Conservation (phyloP, 2,888 invertebrate genomes). For the Epirrita christyi region DNA sequence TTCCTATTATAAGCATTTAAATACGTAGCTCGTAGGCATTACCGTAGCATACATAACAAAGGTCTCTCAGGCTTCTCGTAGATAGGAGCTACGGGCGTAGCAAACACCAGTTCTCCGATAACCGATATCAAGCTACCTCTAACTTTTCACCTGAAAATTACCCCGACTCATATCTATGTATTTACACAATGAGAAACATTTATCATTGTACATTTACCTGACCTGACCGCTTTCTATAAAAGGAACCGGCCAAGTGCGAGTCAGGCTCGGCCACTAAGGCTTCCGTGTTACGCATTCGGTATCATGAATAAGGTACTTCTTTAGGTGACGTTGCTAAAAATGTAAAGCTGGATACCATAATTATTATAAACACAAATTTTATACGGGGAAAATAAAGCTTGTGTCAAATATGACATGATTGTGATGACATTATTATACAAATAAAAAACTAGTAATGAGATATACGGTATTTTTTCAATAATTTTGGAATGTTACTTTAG, state of each 20-base stretch:
- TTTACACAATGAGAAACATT: conserved; percentile 34
- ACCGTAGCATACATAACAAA: neutral
- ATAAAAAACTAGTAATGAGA: no score
- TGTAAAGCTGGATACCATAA: no score
- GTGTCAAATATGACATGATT: no score
- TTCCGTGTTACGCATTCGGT: neutral
- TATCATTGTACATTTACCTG: conserved; percentile 30
- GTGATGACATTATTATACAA: no score
- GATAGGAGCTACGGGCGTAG: neutral
- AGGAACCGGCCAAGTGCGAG: neutral
- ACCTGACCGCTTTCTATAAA: conserved; percentile 27
- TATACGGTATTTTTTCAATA: no score
- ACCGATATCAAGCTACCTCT: neutral
- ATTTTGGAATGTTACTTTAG: no score
- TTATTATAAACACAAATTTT: no score
- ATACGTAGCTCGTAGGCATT: neutral
- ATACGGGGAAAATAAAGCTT: no score
- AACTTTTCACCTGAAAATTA: conserved; percentile 16
- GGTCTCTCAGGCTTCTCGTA: neutral
- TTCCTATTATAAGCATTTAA: no score
- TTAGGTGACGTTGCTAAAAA: no score
- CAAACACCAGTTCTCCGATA: neutral
- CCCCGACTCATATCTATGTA: conserved; percentile 22
- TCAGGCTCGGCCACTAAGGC: neutral
- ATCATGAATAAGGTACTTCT: no score